phyloP scores from a whole-genome alignment of 2,888 invertebrate species.

The Girardia tigrina region DNA sequence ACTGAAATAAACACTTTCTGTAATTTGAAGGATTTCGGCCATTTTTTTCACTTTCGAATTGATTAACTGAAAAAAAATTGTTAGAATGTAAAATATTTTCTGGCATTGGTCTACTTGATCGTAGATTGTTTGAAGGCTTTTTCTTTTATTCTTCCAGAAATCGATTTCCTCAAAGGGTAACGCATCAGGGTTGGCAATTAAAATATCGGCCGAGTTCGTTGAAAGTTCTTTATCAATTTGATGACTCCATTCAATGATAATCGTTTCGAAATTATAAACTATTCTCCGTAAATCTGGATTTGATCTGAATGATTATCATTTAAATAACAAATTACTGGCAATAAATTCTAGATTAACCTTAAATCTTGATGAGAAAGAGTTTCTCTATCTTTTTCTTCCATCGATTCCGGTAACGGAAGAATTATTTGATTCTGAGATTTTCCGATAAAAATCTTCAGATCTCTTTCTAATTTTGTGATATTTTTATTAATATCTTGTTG shows the following conservation, averaged over 20 bases:
- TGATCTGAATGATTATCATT: neutral
- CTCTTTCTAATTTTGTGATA: neutral
- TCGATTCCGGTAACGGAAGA: neutral
- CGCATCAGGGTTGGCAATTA: conserved; percentile 63
- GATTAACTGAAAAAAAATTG: conserved; percentile 27
- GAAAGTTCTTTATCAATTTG: conserved; percentile 72
- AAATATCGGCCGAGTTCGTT: conserved; percentile 67
- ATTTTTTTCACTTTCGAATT: conserved; percentile 59
- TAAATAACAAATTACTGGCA: neutral
- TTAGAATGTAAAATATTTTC: too few relatives aligned
- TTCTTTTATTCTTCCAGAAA: conserved; percentile 65
- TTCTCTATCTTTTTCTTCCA: neutral
- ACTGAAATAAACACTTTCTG: conserved; percentile 72
- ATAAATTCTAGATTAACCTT: neutral
- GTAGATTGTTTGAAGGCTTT: conserved; percentile 68
- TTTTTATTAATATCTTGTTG: neutral
- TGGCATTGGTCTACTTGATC: conserved; percentile 60
- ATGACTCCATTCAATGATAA: conserved; percentile 75
- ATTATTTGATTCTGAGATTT: neutral
- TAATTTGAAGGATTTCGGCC: conserved; percentile 70
- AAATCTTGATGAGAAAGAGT: neutral
- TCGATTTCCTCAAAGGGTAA: conserved; percentile 61
- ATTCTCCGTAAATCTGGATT: conserved; percentile 55
- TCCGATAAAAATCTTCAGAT: neutral
- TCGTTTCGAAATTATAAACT: conserved; percentile 76